Evolutionary conservation across 2,888 invertebrate genomes (phyloP).

Genomic region (Perizoma affinitatum): DNA sequence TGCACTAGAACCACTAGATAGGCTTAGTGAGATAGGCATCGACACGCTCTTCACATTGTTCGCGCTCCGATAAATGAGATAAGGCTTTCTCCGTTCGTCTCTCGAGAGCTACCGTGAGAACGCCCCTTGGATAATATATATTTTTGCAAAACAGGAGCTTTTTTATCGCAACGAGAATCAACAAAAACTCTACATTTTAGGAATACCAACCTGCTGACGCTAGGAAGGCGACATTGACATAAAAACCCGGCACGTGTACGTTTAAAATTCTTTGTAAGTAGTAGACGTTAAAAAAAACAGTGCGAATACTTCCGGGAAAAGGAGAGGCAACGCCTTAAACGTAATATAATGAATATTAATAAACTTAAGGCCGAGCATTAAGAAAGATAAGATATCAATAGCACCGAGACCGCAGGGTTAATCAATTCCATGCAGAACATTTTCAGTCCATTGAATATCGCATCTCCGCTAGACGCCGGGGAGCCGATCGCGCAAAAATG

Average conservation of each 20-base stretch:
- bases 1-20: constrained; percentile 67
- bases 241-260: constrained; percentile 30
- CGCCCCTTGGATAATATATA: constrained; percentile 57
- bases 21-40: constrained; percentile 72
- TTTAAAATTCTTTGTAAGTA: constrained; percentile 25
- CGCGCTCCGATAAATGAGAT: constrained; percentile 76
- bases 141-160: constrained; percentile 67
- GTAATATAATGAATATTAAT: constrained; percentile 14
- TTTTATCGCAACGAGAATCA: constrained; percentile 53
- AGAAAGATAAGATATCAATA: constrained; percentile 26
- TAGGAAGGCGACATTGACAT: constrained; percentile 17
- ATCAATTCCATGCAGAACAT: constrained; percentile 65
- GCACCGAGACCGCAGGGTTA: constrained; percentile 51
- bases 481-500: constrained; percentile 73
- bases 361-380: constrained; percentile 2
- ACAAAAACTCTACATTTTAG: constrained; percentile 43
- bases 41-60: constrained; percentile 80
- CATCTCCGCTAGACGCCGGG: constrained; percentile 70
- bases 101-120: constrained; percentile 79
- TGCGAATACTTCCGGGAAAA: constrained; percentile 8
- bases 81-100: constrained; percentile 76
- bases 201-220: constrained; percentile 26
- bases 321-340: not conserved
- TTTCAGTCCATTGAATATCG: constrained; percentile 67
- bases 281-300: constrained; percentile 25